phyloP scores from a whole-genome alignment of 2,888 invertebrate genomes.

The Pandemis cinnamomeana region DNA sequence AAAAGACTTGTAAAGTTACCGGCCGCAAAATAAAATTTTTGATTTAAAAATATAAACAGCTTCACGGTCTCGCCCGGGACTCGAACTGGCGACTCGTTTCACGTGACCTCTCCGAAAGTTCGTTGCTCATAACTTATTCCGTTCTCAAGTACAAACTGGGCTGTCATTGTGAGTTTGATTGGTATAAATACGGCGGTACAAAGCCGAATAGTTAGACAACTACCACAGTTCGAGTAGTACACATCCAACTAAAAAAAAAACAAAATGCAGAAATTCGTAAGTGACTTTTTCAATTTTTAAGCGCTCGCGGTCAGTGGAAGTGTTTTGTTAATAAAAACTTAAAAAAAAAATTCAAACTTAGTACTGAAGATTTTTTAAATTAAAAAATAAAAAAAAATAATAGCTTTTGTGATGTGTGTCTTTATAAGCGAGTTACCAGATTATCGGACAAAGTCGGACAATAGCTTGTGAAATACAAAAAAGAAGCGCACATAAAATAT shows the following conservation, averaged over 20 bases:
- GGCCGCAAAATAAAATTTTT: too few species aligned
- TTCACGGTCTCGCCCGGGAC: not conserved
- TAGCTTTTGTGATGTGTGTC: too few species aligned
- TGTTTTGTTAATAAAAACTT: not conserved
- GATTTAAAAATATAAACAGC: not conserved
- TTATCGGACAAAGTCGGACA: too few species aligned
- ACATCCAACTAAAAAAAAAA: slow-evolving; percentile 54
- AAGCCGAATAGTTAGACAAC: slow-evolving; percentile 67
- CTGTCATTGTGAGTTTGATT: slow-evolving; percentile 70
- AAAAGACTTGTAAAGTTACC: too few species aligned
- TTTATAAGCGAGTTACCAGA: too few species aligned
- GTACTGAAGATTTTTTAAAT: too few species aligned
- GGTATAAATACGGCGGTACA: slow-evolving; percentile 63
- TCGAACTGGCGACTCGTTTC: slow-evolving; percentile 17
- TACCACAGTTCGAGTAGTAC: slow-evolving; percentile 55
- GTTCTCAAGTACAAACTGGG: slow-evolving; percentile 66
- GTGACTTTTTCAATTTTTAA: slow-evolving; percentile 48
- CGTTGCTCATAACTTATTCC: slow-evolving; percentile 50
- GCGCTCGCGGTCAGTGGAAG: not conserved
- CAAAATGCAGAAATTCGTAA: slow-evolving; percentile 73
- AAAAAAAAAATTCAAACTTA: not conserved
- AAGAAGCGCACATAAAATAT: not conserved
- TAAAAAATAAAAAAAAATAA: too few species aligned
- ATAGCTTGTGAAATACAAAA: too few species aligned
- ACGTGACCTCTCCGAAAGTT: slow-evolving; percentile 59